phyloP scores from a whole-genome alignment of 2,113 vertebrate genomes.

The Sorex fumeus region DNA sequence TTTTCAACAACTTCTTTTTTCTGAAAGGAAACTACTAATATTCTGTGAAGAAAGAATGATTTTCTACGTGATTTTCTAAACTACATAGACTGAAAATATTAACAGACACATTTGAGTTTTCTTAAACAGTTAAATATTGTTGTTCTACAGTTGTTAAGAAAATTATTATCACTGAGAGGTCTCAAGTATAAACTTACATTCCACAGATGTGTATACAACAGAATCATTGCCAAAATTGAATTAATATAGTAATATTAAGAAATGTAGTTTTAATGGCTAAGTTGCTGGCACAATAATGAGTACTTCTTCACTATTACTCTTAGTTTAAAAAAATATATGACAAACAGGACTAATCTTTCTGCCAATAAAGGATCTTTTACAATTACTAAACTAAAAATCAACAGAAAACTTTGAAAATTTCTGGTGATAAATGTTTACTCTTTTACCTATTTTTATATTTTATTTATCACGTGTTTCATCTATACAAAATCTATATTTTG shows the following conservation, averaged over 20 bases:
- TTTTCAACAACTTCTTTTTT: constrained; percentile 24
- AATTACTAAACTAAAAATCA: neutral
- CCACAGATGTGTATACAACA: neutral
- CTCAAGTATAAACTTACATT: neutral
- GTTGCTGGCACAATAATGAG: rapidly evolving
- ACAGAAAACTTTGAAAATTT: neutral
- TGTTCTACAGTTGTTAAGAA: neutral
- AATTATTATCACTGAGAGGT: neutral
- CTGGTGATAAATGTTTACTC: neutral
- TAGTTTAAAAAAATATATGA: neutral
- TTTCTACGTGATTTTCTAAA: no score
- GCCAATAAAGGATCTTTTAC: neutral
- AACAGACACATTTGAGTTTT: no score
- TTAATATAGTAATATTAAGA: neutral
- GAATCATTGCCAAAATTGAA: neutral
- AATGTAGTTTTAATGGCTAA: neutral
- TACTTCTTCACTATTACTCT: rapidly evolving
- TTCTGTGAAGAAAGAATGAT: neutral
- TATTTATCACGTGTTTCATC: no score
- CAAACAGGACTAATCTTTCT: rapidly evolving
- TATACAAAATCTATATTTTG: no score
- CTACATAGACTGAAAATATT: no score
- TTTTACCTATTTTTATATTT: no score
- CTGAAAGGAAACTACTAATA: neutral
- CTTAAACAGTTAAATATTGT: neutral